A percentile compares a stretch with the other conserved stretches of the same genome.
Conservation (phyloP, 2,888 invertebrate genomes). For the Carabus problematicus region DNA sequence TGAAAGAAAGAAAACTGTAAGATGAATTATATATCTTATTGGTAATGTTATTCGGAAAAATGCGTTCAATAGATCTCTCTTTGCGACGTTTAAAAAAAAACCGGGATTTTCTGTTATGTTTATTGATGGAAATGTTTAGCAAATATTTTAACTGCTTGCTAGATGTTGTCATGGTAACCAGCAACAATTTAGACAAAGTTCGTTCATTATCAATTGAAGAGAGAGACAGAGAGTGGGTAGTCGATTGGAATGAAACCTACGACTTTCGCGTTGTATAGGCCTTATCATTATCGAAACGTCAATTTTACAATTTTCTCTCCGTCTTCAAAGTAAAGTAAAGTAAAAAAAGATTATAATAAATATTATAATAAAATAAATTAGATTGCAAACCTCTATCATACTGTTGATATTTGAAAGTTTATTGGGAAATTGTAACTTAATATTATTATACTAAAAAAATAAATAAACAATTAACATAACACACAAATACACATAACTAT, state of each 20-base stretch:
- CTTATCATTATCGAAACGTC: slow-evolving; percentile 52
- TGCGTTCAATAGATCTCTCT: not conserved
- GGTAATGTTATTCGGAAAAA: not conserved
- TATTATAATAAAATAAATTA: slow-evolving; percentile 22
- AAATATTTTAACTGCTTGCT: not conserved
- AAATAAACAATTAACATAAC: slow-evolving; percentile 7
- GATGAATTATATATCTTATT: slow-evolving; percentile 4
- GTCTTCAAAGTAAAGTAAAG: slow-evolving; percentile 53
- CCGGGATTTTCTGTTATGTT: too few species aligned
- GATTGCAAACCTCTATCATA: slow-evolving; percentile 53
- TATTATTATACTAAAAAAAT: slow-evolving; percentile 2
- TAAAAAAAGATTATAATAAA: slow-evolving; percentile 3
- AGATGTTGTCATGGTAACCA: too few species aligned
- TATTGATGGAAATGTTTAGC: too few species aligned
- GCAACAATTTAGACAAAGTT: not conserved
- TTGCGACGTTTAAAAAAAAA: not conserved
- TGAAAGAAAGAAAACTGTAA: slow-evolving; percentile 36
- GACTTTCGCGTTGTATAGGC: slow-evolving; percentile 35
- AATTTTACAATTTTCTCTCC: slow-evolving; percentile 57
- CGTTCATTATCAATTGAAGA: not conserved
- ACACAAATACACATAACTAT: slow-evolving; percentile 25
- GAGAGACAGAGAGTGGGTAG: too few species aligned
- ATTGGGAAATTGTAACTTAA: slow-evolving; percentile 52
- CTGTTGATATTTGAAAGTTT: slow-evolving; percentile 60
- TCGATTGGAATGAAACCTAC: not conserved